Percentiles rank a stretch among this genome's conserved stretches.
Conservation (phyloP, 2,797 vertebrate species). For the Cirrhinus mrigala region DNA sequence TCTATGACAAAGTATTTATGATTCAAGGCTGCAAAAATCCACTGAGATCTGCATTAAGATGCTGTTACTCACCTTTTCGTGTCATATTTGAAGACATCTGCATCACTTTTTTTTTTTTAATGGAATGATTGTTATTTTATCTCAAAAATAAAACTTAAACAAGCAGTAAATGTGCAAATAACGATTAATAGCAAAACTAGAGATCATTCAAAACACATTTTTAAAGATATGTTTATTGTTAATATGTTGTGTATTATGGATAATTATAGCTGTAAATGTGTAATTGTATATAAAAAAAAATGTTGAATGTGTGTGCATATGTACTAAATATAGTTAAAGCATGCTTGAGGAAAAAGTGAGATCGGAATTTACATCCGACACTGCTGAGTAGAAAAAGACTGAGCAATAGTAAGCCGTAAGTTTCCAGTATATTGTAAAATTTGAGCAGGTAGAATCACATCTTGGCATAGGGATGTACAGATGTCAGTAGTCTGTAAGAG, state of each 20-base stretch:
- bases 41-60: too few species aligned
- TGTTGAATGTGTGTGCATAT: not conserved
- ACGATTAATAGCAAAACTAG: not conserved
- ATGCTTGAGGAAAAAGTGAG: not conserved
- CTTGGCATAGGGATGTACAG: not conserved
- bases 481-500: conserved; percentile 26
- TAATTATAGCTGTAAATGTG: not conserved
- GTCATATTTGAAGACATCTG: too few species aligned
- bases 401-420: not conserved
- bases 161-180: not conserved
- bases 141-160: not conserved
- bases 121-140: not conserved
- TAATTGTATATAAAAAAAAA: not conserved
- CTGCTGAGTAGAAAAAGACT: not conserved
- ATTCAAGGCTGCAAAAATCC: too few species aligned
- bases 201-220: too few species aligned
- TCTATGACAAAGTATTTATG: too few species aligned
- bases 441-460: not conserved
- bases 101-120: too few species aligned
- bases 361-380: not conserved
- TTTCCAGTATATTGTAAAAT: not conserved
- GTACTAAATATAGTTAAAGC: not conserved
- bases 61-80: too few species aligned
- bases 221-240: not conserved
- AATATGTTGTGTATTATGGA: not conserved